Evolutionary conservation across 2,797 vertebrate genomes (phyloP).

Genomic region (Urophycis tenuis): DNA sequence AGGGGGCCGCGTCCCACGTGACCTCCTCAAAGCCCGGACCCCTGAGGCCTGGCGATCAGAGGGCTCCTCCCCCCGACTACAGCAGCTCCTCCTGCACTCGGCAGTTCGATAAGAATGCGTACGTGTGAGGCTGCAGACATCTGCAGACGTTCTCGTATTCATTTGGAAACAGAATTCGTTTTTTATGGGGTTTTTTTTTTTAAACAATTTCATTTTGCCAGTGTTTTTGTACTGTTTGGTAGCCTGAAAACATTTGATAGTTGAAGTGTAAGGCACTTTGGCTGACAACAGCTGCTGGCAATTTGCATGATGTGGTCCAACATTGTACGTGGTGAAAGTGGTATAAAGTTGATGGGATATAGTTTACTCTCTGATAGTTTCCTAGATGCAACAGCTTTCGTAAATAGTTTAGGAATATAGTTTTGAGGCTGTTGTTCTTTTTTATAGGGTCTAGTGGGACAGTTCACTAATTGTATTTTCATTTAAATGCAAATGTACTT

Average conservation of each 20-base stretch:
- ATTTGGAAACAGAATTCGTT: slow-evolving; percentile 21
- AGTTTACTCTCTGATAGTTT: neutral
- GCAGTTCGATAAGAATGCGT: slow-evolving; percentile 91
- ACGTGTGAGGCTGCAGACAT: slow-evolving; percentile 72
- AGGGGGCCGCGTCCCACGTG: slow-evolving; percentile 71
- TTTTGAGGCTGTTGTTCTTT: neutral
- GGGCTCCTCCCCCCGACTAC: slow-evolving; percentile 51
- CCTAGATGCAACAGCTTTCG: neutral
- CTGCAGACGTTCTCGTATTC: neutral
- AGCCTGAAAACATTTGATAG: neutral
- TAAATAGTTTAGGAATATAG: neutral
- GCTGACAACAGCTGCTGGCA: neutral
- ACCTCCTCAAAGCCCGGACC: slow-evolving; percentile 72
- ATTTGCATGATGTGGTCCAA: neutral
- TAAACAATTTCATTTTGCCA: neutral
- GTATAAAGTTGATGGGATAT: neutral
- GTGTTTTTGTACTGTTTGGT: neutral
- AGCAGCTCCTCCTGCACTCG: slow-evolving; percentile 71
- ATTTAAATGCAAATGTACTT: slow-evolving; percentile 42
- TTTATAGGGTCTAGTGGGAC: neutral
- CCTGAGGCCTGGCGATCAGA: slow-evolving; percentile 59
- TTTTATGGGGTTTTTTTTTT: neutral
- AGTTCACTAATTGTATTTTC: slow-evolving; percentile 38
- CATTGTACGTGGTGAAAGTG: neutral
- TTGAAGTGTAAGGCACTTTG: slow-evolving; percentile 7